phyloP scores from a whole-genome alignment of 2,113 vertebrate species.

The Aphyosemion australe region DNA sequence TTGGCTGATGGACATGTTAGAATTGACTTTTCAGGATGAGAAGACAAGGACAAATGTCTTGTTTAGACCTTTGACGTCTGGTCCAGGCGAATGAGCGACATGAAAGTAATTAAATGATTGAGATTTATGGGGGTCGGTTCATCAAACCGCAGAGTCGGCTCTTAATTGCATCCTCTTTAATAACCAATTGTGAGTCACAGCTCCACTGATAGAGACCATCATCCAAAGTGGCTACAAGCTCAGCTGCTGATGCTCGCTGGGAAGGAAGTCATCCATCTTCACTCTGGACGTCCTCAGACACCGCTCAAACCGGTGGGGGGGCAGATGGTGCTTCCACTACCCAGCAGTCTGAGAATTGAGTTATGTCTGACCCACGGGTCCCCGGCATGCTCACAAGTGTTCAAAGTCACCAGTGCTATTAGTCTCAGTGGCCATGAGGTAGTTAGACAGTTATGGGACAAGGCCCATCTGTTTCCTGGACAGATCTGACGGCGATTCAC shows the following conservation, averaged over 20 bases:
- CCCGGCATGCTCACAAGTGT: conserved; percentile 40
- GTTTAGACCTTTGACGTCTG: conserved; percentile 13
- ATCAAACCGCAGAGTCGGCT: conserved; percentile 45
- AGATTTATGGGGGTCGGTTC: conserved; percentile 64
- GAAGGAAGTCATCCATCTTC: conserved; percentile 73
- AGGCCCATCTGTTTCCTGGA: conserved; percentile 68
- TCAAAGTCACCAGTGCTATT: conserved; percentile 40
- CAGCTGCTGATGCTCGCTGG: conserved; percentile 52
- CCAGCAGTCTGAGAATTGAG: conserved; percentile 64
- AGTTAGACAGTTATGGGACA: conserved; percentile 44
- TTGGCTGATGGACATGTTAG: conserved; percentile 4
- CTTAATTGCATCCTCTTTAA: conserved; percentile 56
- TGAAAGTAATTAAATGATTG: conserved; percentile 49
- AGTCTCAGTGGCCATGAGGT: conserved; percentile 45
- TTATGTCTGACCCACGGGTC: conserved; percentile 71
- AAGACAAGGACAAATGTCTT: conserved; percentile 12
- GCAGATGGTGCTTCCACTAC: conserved; percentile 67
- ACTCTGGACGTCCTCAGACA: conserved; percentile 43
- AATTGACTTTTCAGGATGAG: background rate
- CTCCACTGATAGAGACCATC: conserved; percentile 32
- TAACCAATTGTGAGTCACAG: conserved; percentile 54
- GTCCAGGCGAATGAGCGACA: conserved; percentile 16
- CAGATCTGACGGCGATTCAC: conserved; percentile 31
- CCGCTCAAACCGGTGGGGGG: conserved; percentile 18
- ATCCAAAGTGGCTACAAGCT: conserved; percentile 27